Evolutionary conservation across 2,888 invertebrate genomes (phyloP), one percentile per base, ranked within the genome.

Genomic region (Hermaeophaga mercurialis): DNA sequence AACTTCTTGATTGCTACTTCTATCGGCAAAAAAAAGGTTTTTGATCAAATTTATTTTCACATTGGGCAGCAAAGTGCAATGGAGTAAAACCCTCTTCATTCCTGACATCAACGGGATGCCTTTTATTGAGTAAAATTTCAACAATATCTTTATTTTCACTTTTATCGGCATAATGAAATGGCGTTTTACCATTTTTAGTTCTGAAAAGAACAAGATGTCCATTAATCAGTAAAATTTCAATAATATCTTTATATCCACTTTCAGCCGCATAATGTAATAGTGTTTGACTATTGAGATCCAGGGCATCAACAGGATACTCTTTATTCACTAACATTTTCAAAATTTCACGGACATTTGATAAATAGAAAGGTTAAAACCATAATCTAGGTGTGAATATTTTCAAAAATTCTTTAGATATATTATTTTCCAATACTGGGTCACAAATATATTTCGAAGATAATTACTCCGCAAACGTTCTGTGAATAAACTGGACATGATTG

Each of bases 401-500:
- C 1, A 39, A 41, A 2, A 39, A 38, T 7, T 50, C 31, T 17
- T 3, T 3, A 1, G 43, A 15, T n/a, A 41, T 15, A n/a, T n/a
- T n/a, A 19, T 43, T 19, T 8, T 15, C 15, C 9, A 19, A 17
- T 28, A 54, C 8, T n/a, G 38, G 17, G 14, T 22, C 26, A 12
- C 26, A 36, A 3, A 54, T 14, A 36, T 38, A 17, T 9, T 36
- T 24, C 2, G 54, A 28, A n/a, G 28, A 31, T 14, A 54, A 54
- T 38, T 54, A 54, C 24, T 54, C 54, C 7, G 47, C 46, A 15
- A 47, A 48, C 9, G 54, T 54, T 39, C 28, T 31, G 43, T 54
- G 54, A n/a, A 47, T n/a, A 11, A 54, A 54, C 1, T 18, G 3
- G 9, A 47, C 8, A 1, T 43, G 8, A 7, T 38, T 36, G 3